Conservation (phyloP, 2,888 invertebrate species). For the Andrena flavipes region DNA sequence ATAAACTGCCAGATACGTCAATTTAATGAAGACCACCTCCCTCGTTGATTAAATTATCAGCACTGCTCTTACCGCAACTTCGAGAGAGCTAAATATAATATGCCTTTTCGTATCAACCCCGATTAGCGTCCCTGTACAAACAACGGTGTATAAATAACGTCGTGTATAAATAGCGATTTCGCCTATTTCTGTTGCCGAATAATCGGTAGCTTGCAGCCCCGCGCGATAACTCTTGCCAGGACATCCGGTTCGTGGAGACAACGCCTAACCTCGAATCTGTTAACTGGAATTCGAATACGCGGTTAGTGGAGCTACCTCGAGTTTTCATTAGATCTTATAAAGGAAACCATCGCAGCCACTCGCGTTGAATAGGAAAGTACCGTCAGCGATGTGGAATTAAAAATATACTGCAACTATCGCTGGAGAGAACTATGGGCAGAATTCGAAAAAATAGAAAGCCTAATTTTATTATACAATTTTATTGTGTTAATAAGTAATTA, state of each 20-base stretch:
- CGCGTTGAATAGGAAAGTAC: too few species aligned
- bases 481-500: too few species aligned
- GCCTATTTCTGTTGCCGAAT: constrained; percentile 6
- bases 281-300: constrained; percentile 21
- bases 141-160: not conserved
- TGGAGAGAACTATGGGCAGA: too few species aligned
- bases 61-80: not conserved
- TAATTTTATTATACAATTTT: too few species aligned
- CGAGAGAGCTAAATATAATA: not conserved
- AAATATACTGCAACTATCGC: too few species aligned
- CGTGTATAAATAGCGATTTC: constrained; percentile 33
- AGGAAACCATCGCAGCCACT: too few species aligned
- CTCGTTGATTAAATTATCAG: constrained; percentile 16
- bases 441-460: too few species aligned
- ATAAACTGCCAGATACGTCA: not conserved
- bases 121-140: constrained; percentile 16
- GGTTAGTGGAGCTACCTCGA: constrained; percentile 33
- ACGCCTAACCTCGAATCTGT: constrained; percentile 22
- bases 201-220: constrained; percentile 4
- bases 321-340: not conserved
- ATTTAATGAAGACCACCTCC: not conserved
- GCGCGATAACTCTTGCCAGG: constrained; percentile 9
- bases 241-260: constrained; percentile 36
- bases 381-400: too few species aligned
- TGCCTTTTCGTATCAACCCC: not conserved